phyloP scores from a whole-genome alignment of 2,113 vertebrate genomes.

The Zapornia atra region DNA sequence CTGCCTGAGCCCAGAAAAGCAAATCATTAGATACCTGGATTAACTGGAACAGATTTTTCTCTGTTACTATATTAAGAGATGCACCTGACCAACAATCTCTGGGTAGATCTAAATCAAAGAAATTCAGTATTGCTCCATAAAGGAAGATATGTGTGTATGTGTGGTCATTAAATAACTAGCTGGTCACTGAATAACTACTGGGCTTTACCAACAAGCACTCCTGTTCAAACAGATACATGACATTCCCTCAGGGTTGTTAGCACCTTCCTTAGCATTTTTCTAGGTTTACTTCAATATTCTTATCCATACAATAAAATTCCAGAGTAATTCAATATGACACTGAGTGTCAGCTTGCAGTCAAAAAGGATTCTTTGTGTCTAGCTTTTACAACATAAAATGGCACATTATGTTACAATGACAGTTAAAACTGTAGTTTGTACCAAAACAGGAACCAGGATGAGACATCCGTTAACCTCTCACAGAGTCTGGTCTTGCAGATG shows the following conservation, averaged over 20 bases:
- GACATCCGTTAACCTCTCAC: background rate
- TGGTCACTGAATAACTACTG: background rate
- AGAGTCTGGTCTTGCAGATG: background rate
- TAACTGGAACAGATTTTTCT: background rate
- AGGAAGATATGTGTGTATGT: background rate
- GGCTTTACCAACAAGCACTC: background rate
- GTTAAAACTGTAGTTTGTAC: background rate
- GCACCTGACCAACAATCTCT: background rate
- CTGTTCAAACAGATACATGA: background rate
- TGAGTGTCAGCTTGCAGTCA: background rate
- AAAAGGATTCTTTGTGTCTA: background rate
- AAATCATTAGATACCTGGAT: background rate
- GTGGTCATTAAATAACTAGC: background rate
- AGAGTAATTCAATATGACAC: background rate
- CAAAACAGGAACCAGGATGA: background rate
- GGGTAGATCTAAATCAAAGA: background rate
- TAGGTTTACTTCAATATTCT: background rate
- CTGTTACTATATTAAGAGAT: background rate
- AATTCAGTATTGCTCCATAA: background rate
- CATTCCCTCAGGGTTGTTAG: background rate
- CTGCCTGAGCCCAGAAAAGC: background rate
- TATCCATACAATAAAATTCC: background rate
- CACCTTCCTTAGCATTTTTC: background rate
- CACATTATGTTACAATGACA: background rate
- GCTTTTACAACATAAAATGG: background rate